Percentiles rank a stretch among this genome's conserved stretches.
Evolutionary conservation across 2,888 invertebrate genomes (phyloP).

Genomic region (Tachina fera): DNA sequence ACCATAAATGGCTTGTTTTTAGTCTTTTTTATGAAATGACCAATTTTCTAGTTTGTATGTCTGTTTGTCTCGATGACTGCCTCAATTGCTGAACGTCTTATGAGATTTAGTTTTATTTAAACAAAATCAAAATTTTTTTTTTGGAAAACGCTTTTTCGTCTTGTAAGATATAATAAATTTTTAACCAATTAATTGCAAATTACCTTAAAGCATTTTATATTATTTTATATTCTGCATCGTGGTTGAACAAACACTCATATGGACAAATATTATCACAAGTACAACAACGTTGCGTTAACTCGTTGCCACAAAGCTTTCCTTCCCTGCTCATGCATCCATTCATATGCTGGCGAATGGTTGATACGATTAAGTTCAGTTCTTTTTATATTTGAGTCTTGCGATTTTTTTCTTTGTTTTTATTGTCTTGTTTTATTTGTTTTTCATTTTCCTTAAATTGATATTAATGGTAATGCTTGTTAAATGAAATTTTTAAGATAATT

Average conservation of each 20-base stretch:
- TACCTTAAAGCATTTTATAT: slow-evolving; percentile 75
- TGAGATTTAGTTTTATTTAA: slow-evolving; percentile 15
- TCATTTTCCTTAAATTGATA: slow-evolving; percentile 70
- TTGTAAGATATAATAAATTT: slow-evolving; percentile 73
- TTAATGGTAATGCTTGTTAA: slow-evolving; percentile 73
- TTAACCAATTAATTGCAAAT: slow-evolving; percentile 80
- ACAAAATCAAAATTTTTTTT: slow-evolving; percentile 4
- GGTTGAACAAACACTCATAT: slow-evolving; percentile 1
- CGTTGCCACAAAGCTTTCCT: slow-evolving; percentile 41
- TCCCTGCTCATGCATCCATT: slow-evolving; percentile 6
- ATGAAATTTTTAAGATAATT: slow-evolving; percentile 72
- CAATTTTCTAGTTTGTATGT: slow-evolving; percentile 29
- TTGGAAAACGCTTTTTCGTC: slow-evolving; percentile 45
- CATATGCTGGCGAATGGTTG: slow-evolving; percentile 38
- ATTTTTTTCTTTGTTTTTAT: slow-evolving; percentile 28
- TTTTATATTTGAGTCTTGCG: slow-evolving; percentile 29
- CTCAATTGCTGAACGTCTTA: slow-evolving; percentile 19
- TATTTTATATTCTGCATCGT: slow-evolving; percentile 20
- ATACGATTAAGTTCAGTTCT: slow-evolving; percentile 21
- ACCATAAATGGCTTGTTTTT: slow-evolving; percentile 52
- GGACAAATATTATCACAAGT: slow-evolving; percentile 25
- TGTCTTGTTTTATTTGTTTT: slow-evolving; percentile 27
- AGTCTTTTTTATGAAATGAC: slow-evolving; percentile 46
- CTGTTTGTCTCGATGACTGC: slow-evolving; percentile 16
- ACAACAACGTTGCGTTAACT: slow-evolving; percentile 47